Evolutionary conservation across 1,140 invertebrate genomes (phyloP), one percentile per base, ranked within the genome.

Genomic region (Drosophila orena): DNA sequence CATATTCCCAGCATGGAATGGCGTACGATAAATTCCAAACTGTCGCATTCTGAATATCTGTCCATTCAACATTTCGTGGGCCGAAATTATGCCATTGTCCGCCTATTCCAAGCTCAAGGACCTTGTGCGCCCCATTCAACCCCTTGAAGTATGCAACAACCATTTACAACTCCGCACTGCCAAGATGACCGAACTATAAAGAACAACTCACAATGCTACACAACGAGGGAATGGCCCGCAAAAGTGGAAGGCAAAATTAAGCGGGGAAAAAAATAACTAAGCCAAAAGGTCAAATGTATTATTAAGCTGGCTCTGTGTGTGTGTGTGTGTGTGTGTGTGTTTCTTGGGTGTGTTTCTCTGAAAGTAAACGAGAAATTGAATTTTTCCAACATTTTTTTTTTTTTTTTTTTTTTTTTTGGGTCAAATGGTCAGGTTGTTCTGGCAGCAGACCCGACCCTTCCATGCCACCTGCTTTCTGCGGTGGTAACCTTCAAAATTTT

Each of bases 271-370:
- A 42, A 68, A 59, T 69, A 86, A 88, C 66, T 79, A 77, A 84
- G 84, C 81, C 83, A 88, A 88, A 88, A 88, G 83, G 83, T 88
- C 84, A 89, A 88, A 89, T 77, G 71, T 88, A 77, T 83, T 88
- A 81, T 85, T 79, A 74, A 80, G 71, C 34, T 47, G 54, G 10
- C 8, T 42, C 40, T 30, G 35, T 40, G 15, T 59, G 43, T 44
- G 20, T 34, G 49, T 43, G 43, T 56, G 49, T 76, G 34, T 44
- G 61, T 42, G 34, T 27, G 43, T 57, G 46, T 68, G 46, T 55
- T 17, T 50, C 24, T 43, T 68, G 73, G 60, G 73, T 55, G 73
- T 76, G 73, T 75, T 57, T 59, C 56, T 42, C 57, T 7, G 20
- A 53, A 59, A 59, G 53, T 73, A 65, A 57, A 65, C 30, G 53